Conservation (phyloP, 2,888 invertebrate genomes). For the Aromia moschata region DNA sequence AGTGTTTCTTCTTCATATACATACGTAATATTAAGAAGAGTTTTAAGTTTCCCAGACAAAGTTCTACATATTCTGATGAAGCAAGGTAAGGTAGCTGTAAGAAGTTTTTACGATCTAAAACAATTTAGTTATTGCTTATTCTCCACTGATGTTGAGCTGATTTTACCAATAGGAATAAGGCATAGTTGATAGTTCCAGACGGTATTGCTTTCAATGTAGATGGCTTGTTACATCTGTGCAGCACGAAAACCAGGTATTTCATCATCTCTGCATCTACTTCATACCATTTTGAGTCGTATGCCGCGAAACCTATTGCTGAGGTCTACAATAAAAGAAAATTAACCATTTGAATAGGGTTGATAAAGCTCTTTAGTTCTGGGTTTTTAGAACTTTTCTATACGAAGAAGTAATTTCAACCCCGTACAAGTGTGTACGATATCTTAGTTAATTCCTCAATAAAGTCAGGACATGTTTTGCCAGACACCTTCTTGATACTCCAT, state of each 20-base stretch:
- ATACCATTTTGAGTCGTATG: slow-evolving; percentile 32
- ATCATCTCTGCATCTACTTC: slow-evolving; percentile 25
- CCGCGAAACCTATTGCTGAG: slow-evolving; percentile 15
- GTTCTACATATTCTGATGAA: neutral
- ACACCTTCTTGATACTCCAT: too few relatives aligned
- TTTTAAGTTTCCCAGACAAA: too few relatives aligned
- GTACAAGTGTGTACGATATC: too few relatives aligned
- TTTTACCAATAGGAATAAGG: slow-evolving; percentile 29
- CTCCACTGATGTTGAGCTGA: neutral
- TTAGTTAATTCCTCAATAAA: too few relatives aligned
- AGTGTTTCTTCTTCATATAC: too few relatives aligned
- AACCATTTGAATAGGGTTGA: too few relatives aligned
- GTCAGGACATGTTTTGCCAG: too few relatives aligned
- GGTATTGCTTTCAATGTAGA: slow-evolving; percentile 15
- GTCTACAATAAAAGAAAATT: slow-evolving; percentile 31
- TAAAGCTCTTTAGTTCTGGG: too few relatives aligned
- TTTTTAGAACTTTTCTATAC: too few relatives aligned
- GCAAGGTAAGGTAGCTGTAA: neutral
- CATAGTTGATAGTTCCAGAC: slow-evolving; percentile 25
- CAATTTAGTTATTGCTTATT: neutral
- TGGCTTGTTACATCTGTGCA: slow-evolving; percentile 32
- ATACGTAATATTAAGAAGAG: too few relatives aligned
- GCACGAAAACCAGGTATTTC: slow-evolving; percentile 17
- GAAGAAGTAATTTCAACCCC: too few relatives aligned
- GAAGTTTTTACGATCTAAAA: neutral